Percentiles rank a stretch among this genome's conserved stretches.
phyloP scores from a whole-genome alignment of 2,113 vertebrate genomes.

The Chitala chitala region DNA sequence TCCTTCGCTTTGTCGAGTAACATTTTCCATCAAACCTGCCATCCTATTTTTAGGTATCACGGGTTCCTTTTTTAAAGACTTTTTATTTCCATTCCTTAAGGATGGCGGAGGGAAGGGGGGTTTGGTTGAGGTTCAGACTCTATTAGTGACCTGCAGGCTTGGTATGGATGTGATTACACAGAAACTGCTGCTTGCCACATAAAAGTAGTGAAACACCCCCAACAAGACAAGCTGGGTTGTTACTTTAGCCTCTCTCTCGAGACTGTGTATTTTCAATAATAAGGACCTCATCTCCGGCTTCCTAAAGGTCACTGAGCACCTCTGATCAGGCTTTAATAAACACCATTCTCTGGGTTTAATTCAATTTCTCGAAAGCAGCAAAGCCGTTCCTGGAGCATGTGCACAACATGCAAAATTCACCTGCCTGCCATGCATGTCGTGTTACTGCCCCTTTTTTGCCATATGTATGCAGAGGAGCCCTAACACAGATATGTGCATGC shows the following conservation, averaged over 20 bases:
- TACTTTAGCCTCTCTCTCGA: conserved; percentile 42
- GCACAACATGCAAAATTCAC: conserved; percentile 56
- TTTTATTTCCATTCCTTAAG: conserved; percentile 52
- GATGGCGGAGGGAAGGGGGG: conserved; percentile 42
- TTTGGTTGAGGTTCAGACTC: conserved; percentile 25
- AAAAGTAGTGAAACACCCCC: conserved; percentile 48
- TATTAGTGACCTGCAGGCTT: conserved; percentile 55
- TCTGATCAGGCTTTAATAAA: conserved; percentile 72
- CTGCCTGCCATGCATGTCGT: conserved; percentile 34
- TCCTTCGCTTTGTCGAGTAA: conserved; percentile 33
- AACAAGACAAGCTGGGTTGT: conserved; percentile 46
- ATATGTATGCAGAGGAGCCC: background rate
- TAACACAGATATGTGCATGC: background rate
- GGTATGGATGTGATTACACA: conserved; percentile 62
- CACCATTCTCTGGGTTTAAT: conserved; percentile 65
- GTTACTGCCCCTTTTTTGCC: conserved; percentile 58
- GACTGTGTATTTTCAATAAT: conserved; percentile 66
- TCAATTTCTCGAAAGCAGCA: conserved; percentile 62
- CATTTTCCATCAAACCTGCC: conserved; percentile 66
- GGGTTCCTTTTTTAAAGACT: conserved; percentile 4
- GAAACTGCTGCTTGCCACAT: conserved; percentile 51
- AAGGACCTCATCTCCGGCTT: conserved; percentile 65
- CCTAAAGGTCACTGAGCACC: conserved; percentile 68
- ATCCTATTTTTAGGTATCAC: conserved; percentile 55
- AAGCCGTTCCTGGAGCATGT: conserved; percentile 50